Evolutionary conservation across 2,888 invertebrate genomes (phyloP).

Genomic region (Tyria jacobaeae): DNA sequence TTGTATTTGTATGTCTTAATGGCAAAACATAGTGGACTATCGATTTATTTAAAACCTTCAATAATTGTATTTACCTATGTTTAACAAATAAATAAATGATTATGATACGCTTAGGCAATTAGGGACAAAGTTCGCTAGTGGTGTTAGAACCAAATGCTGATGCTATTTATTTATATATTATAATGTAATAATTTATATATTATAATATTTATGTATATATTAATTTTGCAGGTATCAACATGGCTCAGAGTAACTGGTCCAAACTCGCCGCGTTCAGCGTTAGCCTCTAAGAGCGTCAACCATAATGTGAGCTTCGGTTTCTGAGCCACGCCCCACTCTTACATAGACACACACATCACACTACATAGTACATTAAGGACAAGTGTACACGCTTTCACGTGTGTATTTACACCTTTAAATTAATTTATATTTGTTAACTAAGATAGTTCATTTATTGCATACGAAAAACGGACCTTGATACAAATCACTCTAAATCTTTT

Average conservation of each 20-base stretch:
- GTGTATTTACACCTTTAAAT: not conserved
- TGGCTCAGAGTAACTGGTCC: conserved; percentile 88
- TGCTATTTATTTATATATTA: no score
- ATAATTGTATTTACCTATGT: no score
- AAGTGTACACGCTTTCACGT: not conserved
- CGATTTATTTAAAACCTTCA: no score
- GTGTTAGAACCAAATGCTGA: not conserved
- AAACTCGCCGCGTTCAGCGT: conserved; percentile 84
- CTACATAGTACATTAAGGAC: conserved; percentile 10
- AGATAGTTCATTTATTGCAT: no score
- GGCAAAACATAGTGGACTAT: no score
- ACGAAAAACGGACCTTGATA: no score
- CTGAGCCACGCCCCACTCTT: conserved; percentile 45
- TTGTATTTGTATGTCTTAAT: no score
- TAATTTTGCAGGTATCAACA: conserved; percentile 70
- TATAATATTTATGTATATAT: not conserved
- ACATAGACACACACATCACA: conserved; percentile 14
- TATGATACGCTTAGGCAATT: no score
- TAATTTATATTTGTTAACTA: not conserved
- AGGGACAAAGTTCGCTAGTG: not conserved
- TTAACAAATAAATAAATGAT: no score
- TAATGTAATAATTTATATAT: no score
- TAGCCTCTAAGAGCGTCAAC: conserved; percentile 67
- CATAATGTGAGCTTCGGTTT: conserved; percentile 82
- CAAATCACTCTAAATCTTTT: no score